Percentiles rank a stretch among this genome's conserved stretches.
These are phyloP conservation scores for Galerucella nymphaeae DNA, from an alignment of 2,888 invertebrate species.

Conservation along the genomic window DNA sequence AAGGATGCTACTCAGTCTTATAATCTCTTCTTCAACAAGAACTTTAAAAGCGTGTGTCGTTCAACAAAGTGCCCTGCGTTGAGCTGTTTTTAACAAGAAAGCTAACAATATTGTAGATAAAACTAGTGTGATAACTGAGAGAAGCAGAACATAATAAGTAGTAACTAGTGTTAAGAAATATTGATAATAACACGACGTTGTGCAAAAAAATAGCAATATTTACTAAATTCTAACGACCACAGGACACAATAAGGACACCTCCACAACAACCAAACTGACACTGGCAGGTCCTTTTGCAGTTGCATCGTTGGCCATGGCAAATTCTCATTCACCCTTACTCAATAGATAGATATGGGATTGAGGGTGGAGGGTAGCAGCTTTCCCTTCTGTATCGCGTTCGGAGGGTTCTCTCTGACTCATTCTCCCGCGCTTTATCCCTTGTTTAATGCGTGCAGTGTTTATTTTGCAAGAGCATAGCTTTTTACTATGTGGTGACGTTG, in stretches of 20 bases:
- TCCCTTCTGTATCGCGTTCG: constrained; percentile 53
- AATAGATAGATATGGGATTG: constrained; percentile 60
- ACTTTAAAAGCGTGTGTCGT: constrained; percentile 29
- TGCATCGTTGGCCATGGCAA: constrained; percentile 61
- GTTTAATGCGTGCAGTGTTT: constrained; percentile 44
- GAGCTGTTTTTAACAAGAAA: constrained; percentile 12
- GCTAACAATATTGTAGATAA: background rate
- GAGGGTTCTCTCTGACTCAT: constrained; percentile 60
- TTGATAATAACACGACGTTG: constrained; percentile 22
- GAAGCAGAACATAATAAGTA: background rate
- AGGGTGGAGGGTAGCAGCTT: constrained; percentile 45
- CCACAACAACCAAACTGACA: constrained; percentile 65
- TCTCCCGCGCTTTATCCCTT: constrained; percentile 45
- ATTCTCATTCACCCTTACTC: constrained; percentile 62
- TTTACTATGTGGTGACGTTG: constrained; percentile 19
- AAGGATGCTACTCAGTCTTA: constrained; percentile 34
- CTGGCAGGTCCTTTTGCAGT: constrained; percentile 63
- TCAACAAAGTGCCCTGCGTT: constrained; percentile 36
- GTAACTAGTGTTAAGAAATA: constrained; percentile 8
- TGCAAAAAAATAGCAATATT: constrained; percentile 29
- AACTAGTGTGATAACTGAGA: background rate
- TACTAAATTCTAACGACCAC: constrained; percentile 62
- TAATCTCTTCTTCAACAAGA: constrained; percentile 34
- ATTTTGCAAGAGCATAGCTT: constrained; percentile 39
- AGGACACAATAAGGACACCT: constrained; percentile 60